These are phyloP conservation scores for Eilema caniola DNA, from an alignment of 2,888 invertebrate species.

Conservation along the genomic window DNA sequence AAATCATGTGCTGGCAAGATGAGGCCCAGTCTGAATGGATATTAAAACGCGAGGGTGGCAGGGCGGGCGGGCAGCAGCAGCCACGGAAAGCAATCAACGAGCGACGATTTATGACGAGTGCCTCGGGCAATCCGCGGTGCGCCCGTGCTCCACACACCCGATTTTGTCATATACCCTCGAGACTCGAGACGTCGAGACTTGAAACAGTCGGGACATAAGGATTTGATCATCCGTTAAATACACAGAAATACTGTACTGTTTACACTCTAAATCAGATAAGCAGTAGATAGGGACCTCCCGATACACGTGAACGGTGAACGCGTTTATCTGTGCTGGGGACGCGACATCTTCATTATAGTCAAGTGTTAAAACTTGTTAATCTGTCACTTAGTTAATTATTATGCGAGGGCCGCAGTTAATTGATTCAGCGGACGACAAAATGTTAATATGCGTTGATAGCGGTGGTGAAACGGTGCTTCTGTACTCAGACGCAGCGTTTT, in stretches of 20 bases:
- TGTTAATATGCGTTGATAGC: conserved; percentile 82
- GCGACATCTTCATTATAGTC: conserved; percentile 83
- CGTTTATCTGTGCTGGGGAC: conserved; percentile 60
- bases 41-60: conserved; percentile 65
- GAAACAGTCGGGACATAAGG: conserved; percentile 30
- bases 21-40: conserved; percentile 66
- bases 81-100: conserved; percentile 76
- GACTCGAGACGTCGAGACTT: conserved; percentile 23
- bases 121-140: conserved; percentile 56
- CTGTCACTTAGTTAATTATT: conserved; percentile 83
- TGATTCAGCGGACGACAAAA: conserved; percentile 83
- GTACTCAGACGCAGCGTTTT: conserved; percentile 55
- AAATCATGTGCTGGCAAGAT: conserved; percentile 70
- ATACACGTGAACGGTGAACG: conserved; percentile 60
- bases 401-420: conserved; percentile 79
- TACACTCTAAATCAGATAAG: conserved; percentile 48
- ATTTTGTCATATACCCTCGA: conserved; percentile 55
- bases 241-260: conserved; percentile 42
- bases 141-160: conserved; percentile 51
- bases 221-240: conserved; percentile 44
- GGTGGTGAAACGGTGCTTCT: conserved; percentile 49
- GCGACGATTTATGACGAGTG: conserved; percentile 71
- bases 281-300: conserved; percentile 59
- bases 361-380: conserved; percentile 85
- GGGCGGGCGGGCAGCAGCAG: conserved; percentile 51